A percentile compares a stretch with the other conserved stretches of the same genome.
Evolutionary conservation across 2,113 vertebrate species (phyloP).

Genomic region (Garra rufa): DNA sequence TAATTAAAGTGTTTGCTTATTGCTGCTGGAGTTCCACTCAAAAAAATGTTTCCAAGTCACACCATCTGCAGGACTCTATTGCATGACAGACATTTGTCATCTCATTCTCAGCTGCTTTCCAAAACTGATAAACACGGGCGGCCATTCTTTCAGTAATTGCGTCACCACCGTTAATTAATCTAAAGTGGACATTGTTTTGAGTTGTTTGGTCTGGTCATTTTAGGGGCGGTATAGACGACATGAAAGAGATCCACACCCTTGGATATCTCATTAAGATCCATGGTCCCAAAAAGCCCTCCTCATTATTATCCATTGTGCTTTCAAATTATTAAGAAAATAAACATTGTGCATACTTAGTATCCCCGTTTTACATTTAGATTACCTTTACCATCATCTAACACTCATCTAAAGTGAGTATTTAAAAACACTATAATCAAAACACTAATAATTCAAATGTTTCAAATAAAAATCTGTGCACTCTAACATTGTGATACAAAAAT

Average conservation of each 20-base stretch:
- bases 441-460: not conserved
- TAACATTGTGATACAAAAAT: not conserved
- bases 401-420: not conserved
- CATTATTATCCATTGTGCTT: not conserved
- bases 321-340: not conserved
- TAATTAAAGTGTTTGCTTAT: slow-evolving; percentile 38
- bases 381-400: not conserved
- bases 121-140: slow-evolving; percentile 27
- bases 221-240: not conserved
- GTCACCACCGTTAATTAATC: slow-evolving; percentile 43
- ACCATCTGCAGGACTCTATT: not conserved
- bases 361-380: not conserved
- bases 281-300: not conserved
- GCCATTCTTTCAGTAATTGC: slow-evolving; percentile 12
- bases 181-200: slow-evolving; percentile 18
- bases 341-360: not conserved
- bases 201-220: slow-evolving; percentile 1
- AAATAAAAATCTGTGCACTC: not conserved
- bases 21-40: slow-evolving; percentile 38
- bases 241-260: not conserved
- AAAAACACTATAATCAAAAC: not conserved
- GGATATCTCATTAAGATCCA: not conserved
- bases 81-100: not conserved
- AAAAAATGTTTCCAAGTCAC: slow-evolving; percentile 13
- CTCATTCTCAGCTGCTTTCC: not conserved